These are phyloP conservation scores for Pollachius pollachius DNA, from an alignment of 2,113 vertebrate species.

Conservation along the genomic window DNA sequence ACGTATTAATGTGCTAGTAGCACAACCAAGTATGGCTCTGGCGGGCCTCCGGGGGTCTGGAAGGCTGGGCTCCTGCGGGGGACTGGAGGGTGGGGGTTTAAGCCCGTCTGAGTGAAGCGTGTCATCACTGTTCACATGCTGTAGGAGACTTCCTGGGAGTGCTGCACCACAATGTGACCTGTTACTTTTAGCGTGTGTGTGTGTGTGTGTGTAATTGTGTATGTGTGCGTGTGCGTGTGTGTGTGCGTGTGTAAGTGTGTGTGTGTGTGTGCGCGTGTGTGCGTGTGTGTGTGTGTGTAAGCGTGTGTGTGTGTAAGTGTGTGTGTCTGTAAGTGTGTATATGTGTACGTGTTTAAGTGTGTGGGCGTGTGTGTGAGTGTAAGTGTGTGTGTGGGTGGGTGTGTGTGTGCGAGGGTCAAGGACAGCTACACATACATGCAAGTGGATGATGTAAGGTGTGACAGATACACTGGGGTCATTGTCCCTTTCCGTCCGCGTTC, in stretches of 20 bases:
- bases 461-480: constrained; percentile 61
- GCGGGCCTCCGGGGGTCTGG: too few relatives aligned
- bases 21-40: too few relatives aligned
- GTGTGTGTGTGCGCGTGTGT: constrained; percentile 10
- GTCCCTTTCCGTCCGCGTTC: constrained; percentile 28
- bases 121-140: constrained; percentile 14
- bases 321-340: constrained; percentile 19
- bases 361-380: constrained; percentile 15
- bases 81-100: too few relatives aligned
- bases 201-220: constrained; percentile 16
- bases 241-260: constrained; percentile 20
- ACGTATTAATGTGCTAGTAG: too few relatives aligned
- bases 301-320: constrained; percentile 7
- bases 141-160: background rate
- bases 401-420: constrained; percentile 20
- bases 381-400: constrained; percentile 2
- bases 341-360: constrained; percentile 10
- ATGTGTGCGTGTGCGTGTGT: constrained; percentile 14
- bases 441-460: constrained; percentile 52
- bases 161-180: constrained; percentile 27
- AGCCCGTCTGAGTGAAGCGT: constrained; percentile 5
- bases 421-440: constrained; percentile 32
- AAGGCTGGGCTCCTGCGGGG: too few relatives aligned
- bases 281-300: constrained; percentile 12
- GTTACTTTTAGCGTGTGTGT: constrained; percentile 8